Base-by-base conservation (phyloP, 2,797 vertebrate species). In the Sebastes nivosus region DNA sequence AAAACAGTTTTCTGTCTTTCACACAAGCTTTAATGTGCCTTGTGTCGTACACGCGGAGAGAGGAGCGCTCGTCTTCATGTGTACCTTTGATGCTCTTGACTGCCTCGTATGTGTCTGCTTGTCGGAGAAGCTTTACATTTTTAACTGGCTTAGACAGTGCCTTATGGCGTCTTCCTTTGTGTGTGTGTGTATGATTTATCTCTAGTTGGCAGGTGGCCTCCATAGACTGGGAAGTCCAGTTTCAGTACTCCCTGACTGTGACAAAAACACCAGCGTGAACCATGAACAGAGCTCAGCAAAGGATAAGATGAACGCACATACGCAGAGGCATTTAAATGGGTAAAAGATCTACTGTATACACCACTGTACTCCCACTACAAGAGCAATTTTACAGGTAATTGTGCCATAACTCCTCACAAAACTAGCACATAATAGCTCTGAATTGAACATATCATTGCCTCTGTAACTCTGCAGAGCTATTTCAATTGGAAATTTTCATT, bases 71-170 rank as follows among this genome's bases (percentile, higher is more conserved):
- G 25, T 81, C 83, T 80, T 74, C 52, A 68, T 11, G 10, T 32
- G 66, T 30, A 80, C 80, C 79, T 89, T 88, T 90, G 67, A 87
- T 82, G 85, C 63, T 38, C 63, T 59, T 3, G 13, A 73, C 63
- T 86, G 73, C 68, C 66, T 83, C 46, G 25, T 22, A 77, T 87
- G 68, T 75, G 59, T 66, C 61, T 64, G 71, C 38, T 65, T 79
- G 75, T 72, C 75, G 80, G 57, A 82, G 77, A 52, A 81, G 85
- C 86, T 90, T 89, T 89, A 87, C 70, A 77, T 89, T 88, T 86
- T 79, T 79, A 84, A 85, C 72, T 75, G 78, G 75, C 80, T 88
- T 80, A 85, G 64, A 85, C 52, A 64, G 80, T 66, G 66, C 69
- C 60, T 68, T 42, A 52, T 18, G 30, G 65, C 65, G 30, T 60